Conservation (phyloP, 2,113 vertebrate genomes). For the Bothrops jararaca region DNA sequence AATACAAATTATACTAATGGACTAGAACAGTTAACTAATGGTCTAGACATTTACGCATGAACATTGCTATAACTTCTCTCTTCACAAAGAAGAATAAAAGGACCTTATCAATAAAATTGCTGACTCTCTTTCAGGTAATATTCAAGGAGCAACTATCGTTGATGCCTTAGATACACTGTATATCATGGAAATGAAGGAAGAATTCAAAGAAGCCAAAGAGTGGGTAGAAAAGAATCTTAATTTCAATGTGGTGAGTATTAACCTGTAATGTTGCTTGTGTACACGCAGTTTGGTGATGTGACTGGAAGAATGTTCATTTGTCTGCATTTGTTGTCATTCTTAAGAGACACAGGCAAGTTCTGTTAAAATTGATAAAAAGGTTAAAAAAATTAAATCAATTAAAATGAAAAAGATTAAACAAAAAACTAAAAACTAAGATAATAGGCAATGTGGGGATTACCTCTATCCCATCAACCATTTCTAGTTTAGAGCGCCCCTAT, state of each 20-base stretch:
- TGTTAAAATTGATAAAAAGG: neutral
- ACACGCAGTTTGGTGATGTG: constrained; percentile 18
- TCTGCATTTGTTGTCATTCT: neutral
- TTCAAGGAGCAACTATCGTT: constrained; percentile 95
- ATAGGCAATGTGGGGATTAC: neutral
- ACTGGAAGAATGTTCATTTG: neutral
- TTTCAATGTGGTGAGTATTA: constrained; percentile 90
- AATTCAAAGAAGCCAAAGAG: constrained; percentile 88
- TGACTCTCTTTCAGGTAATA: constrained; percentile 74
- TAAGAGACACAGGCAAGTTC: neutral
- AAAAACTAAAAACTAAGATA: neutral
- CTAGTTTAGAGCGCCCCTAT: neutral
- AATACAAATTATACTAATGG: neutral
- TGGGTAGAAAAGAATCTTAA: constrained; percentile 95
- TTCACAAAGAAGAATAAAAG: neutral
- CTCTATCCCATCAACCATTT: neutral
- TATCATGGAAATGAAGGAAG: constrained; percentile 95
- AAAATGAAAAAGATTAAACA: neutral
- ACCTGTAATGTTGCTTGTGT: neutral
- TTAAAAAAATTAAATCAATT: neutral
- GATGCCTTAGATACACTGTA: constrained; percentile 93
- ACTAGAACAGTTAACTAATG: neutral
- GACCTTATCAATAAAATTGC: constrained; percentile 20
- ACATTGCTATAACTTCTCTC: neutral
- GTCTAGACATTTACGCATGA: neutral